Conservation (phyloP, 2,888 invertebrate species). For the Chalcosyrphus nemorum region DNA sequence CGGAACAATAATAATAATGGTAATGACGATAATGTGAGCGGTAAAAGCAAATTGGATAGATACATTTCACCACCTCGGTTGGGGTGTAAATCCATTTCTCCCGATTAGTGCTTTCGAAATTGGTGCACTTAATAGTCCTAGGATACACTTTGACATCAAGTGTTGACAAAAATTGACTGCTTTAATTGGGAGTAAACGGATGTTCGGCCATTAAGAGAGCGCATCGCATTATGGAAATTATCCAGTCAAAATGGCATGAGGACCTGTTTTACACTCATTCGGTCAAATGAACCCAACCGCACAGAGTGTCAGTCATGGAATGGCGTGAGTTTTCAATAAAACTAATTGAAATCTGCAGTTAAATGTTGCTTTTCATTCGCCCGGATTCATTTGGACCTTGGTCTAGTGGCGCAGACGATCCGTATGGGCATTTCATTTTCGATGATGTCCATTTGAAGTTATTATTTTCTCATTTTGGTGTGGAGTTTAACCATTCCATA, state of each 20-base stretch:
- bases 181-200: conserved; percentile 65
- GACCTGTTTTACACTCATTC: conserved; percentile 45
- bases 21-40: conserved; percentile 34
- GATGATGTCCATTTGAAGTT: conserved; percentile 62
- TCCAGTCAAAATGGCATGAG: background rate
- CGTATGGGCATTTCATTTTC: conserved; percentile 19
- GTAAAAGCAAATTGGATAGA: conserved; percentile 33
- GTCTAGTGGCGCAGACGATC: background rate
- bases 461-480: conserved; percentile 60
- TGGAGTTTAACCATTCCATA: background rate
- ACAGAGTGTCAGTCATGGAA: background rate
- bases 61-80: conserved; percentile 20
- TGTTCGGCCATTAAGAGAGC: conserved; percentile 59
- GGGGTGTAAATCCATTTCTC: conserved; percentile 36
- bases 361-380: conserved; percentile 56
- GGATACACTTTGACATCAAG: conserved; percentile 43
- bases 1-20: conserved; percentile 25
- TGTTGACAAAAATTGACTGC: conserved; percentile 50
- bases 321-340: conserved; percentile 56
- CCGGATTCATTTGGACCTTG: conserved; percentile 38
- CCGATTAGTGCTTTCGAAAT: no score
- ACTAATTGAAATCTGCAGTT: conserved; percentile 70
- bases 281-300: conserved; percentile 27
- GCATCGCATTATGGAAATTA: conserved; percentile 65
- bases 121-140: conserved; percentile 35